A percentile compares a stretch with the other conserved stretches of the same genome.
Evolutionary conservation across 2,797 vertebrate species (phyloP).

Genomic region (Channallabes apus): DNA sequence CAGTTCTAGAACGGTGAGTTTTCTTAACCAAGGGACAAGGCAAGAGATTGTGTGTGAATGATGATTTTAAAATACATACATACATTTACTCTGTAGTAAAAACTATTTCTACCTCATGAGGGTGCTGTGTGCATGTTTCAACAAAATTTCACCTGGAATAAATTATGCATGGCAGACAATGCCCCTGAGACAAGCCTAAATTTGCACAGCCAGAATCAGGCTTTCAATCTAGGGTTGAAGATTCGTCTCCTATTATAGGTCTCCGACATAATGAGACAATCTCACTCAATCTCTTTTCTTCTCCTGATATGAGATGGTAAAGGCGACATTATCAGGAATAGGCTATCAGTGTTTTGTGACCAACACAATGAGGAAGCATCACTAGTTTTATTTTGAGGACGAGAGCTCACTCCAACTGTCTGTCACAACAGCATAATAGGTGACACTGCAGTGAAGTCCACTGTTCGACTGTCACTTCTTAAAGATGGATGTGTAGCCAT

Average conservation of each 20-base stretch:
- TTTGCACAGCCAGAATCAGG: slow-evolving; percentile 70
- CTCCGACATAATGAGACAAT: slow-evolving; percentile 48
- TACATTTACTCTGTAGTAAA: slow-evolving; percentile 39
- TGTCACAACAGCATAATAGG: slow-evolving; percentile 55
- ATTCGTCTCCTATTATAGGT: slow-evolving; percentile 66
- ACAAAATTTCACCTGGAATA: slow-evolving; percentile 63
- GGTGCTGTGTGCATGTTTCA: slow-evolving; percentile 73
- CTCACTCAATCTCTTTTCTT: slow-evolving; percentile 49
- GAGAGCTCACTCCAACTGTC: slow-evolving; percentile 51
- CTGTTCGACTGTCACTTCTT: slow-evolving; percentile 53
- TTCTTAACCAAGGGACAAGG: slow-evolving; percentile 39
- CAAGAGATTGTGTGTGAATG: slow-evolving; percentile 25
- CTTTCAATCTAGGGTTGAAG: slow-evolving; percentile 64
- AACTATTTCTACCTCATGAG: slow-evolving; percentile 67
- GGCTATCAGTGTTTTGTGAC: slow-evolving; percentile 56
- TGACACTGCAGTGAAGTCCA: slow-evolving; percentile 41
- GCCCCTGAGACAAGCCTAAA: slow-evolving; percentile 65
- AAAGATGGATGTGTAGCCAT: slow-evolving; percentile 36
- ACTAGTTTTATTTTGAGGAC: slow-evolving; percentile 51
- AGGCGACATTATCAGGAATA: slow-evolving; percentile 63
- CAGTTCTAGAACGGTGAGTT: slow-evolving; percentile 7
- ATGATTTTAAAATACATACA: neutral
- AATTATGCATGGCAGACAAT: slow-evolving; percentile 57
- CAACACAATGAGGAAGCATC: slow-evolving; percentile 62
- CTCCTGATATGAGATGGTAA: slow-evolving; percentile 64